A percentile compares a stretch with the other conserved stretches of the same genome.
Evolutionary conservation across 2,113 vertebrate genomes (phyloP).

Genomic region (Gorsachius goisagi): DNA sequence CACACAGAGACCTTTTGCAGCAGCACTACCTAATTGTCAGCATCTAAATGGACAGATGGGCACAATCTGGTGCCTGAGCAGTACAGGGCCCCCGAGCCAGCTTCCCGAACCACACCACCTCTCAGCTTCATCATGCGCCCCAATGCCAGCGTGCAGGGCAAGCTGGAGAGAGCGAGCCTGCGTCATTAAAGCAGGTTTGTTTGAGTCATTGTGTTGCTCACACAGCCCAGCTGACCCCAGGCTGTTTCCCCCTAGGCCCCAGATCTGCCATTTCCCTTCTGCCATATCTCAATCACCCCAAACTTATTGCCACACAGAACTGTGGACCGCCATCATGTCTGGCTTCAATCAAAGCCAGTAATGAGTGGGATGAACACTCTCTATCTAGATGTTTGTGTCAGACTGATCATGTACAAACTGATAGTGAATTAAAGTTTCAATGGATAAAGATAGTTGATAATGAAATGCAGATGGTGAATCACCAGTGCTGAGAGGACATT

Average conservation of each 20-base stretch:
- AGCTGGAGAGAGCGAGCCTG: neutral
- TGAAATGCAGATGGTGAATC: neutral
- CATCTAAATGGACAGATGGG: neutral
- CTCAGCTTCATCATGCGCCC: neutral
- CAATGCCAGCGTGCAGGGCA: neutral
- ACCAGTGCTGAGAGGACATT: neutral
- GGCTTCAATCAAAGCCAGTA: neutral
- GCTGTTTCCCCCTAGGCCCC: neutral
- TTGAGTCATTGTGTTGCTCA: neutral
- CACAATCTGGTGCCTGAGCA: neutral
- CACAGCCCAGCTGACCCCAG: neutral
- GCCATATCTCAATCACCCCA: neutral
- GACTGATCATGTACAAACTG: neutral
- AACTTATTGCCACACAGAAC: neutral
- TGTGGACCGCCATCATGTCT: accelerated
- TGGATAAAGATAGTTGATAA: neutral
- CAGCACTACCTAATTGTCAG: neutral
- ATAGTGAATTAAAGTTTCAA: neutral
- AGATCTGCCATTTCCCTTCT: neutral
- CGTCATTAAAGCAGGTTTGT: accelerated
- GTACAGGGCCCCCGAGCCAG: neutral
- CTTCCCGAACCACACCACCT: neutral
- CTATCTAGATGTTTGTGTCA: neutral
- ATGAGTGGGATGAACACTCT: neutral
- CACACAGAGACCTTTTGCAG: neutral